Conservation (phyloP, 2,113 vertebrate species). For the Columbina picui region DNA sequence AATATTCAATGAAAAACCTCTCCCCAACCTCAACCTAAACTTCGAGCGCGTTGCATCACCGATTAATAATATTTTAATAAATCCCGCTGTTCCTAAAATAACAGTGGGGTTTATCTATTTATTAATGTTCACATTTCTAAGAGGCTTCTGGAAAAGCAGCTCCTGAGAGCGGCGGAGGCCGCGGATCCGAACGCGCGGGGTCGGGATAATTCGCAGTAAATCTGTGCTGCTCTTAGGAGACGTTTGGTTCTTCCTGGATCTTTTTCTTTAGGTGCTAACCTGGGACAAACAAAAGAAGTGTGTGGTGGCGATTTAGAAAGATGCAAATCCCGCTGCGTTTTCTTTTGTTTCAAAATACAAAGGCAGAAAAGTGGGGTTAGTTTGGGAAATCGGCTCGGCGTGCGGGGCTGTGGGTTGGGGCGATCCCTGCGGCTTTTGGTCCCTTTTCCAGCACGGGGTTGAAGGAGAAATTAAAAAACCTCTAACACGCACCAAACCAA, state of each 20-base stretch:
- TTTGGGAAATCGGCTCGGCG: neutral
- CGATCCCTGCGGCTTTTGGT: neutral
- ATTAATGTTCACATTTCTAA: rapidly evolving
- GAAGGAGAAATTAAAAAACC: too few relatives aligned
- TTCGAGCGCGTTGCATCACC: rapidly evolving
- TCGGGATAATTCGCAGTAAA: neutral
- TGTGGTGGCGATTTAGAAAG: neutral
- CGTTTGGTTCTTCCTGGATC: neutral
- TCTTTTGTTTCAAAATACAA: neutral
- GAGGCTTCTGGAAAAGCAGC: neutral
- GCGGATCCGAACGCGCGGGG: rapidly evolving
- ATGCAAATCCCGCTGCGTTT: neutral
- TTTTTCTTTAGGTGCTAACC: neutral
- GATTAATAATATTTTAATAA: neutral
- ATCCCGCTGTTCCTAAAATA: rapidly evolving
- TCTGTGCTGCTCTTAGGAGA: neutral
- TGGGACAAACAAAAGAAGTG: neutral
- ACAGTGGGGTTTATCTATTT: rapidly evolving
- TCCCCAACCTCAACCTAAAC: neutral
- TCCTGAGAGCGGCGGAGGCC: neutral
- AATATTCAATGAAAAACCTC: rapidly evolving
- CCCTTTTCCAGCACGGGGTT: neutral
- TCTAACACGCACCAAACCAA: neutral
- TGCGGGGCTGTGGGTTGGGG: neutral
- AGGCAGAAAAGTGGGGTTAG: neutral